Evolutionary conservation across 2,797 vertebrate species (phyloP).

Genomic region (Amblyraja radiata): DNA sequence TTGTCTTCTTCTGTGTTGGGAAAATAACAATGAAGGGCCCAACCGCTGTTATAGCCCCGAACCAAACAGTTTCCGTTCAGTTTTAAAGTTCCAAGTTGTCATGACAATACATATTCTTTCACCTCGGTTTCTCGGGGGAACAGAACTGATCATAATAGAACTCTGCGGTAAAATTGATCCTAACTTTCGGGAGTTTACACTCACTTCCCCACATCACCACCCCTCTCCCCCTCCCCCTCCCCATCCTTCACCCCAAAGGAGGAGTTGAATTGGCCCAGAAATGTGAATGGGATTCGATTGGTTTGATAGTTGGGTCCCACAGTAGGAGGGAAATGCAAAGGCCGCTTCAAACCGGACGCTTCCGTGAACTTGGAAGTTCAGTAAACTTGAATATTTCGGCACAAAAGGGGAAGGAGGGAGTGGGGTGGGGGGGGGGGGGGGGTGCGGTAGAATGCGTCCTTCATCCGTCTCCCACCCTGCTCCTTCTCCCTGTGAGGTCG

Average conservation of each 20-base stretch:
- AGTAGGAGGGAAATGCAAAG: neutral
- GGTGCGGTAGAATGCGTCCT: neutral
- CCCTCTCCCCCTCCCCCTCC: too few species aligned
- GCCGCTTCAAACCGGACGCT: neutral
- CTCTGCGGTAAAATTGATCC: neutral
- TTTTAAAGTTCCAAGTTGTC: neutral
- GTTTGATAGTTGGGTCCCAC: too few species aligned
- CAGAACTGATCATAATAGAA: neutral
- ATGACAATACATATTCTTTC: neutral
- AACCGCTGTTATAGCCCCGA: neutral
- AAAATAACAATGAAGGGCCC: neutral
- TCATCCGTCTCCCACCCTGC: too few species aligned
- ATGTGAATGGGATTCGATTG: too few species aligned
- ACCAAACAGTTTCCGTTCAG: neutral
- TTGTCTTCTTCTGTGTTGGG: neutral
- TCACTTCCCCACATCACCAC: too few species aligned
- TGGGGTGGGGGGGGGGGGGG: neutral
- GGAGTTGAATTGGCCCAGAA: neutral
- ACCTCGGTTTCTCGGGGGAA: neutral
- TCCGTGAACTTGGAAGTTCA: neutral
- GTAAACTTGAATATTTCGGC: conserved; percentile 41
- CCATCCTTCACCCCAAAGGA: too few species aligned
- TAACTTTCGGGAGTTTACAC: neutral
- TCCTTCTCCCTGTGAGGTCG: conserved; percentile 60
- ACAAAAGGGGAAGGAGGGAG: conserved; percentile 52